These are phyloP conservation scores for Ispidina lecontei DNA, from an alignment of 2,797 vertebrate species.

Conservation along the genomic window DNA sequence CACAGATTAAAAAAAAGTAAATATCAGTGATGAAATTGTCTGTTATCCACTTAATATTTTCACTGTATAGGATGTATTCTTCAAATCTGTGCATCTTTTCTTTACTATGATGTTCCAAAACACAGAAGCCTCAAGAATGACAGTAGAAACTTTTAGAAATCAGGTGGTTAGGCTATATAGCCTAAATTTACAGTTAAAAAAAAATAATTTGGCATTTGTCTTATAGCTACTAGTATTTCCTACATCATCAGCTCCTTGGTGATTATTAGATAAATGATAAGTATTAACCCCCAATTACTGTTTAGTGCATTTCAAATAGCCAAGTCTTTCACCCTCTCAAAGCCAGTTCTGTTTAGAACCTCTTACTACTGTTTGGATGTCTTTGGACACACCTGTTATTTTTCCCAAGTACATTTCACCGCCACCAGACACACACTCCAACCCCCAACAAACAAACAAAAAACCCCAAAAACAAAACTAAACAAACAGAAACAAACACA, in stretches of 20 bases:
- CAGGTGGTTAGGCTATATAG: fast-evolving
- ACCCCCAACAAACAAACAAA: too few relatives aligned
- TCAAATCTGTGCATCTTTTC: not conserved
- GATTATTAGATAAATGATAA: not conserved
- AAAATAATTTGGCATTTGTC: not conserved
- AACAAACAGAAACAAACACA: too few relatives aligned
- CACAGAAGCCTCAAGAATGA: not conserved
- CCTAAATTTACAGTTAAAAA: not conserved
- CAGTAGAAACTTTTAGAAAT: not conserved
- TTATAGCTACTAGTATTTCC: not conserved
- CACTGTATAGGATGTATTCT: not conserved
- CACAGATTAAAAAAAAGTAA: not conserved
- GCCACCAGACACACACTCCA: too few relatives aligned
- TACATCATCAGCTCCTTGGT: not conserved
- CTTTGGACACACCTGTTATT: not conserved
- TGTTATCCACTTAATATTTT: not conserved
- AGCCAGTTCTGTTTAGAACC: not conserved
- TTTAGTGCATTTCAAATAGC: not conserved
- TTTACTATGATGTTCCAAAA: not conserved
- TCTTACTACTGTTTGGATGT: not conserved
- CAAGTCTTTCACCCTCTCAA: not conserved
- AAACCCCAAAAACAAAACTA: too few relatives aligned
- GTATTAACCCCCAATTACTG: not conserved
- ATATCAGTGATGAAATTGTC: not conserved
- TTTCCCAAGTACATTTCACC: not conserved